Conservation (phyloP, 2,797 vertebrate species). For the Hippocampus kuda region DNA sequence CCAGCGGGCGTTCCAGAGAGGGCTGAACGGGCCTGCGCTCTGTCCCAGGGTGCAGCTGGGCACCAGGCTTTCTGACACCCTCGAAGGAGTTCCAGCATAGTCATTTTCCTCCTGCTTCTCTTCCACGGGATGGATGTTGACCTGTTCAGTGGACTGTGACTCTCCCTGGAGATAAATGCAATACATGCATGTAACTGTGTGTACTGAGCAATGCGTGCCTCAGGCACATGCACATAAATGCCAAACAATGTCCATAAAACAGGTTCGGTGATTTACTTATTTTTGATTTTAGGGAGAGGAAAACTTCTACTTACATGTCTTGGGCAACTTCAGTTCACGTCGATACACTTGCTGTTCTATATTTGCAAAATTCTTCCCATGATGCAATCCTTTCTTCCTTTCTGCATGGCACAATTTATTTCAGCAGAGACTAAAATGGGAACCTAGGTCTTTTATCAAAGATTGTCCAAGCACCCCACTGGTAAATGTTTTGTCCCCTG, state of each 20-base stretch:
- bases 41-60: slow-evolving; percentile 57
- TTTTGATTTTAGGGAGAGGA: too few relatives aligned
- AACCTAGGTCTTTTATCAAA: slow-evolving; percentile 19
- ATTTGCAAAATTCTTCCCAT: slow-evolving; percentile 19
- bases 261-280: neutral
- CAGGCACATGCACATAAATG: neutral
- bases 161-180: slow-evolving; percentile 31
- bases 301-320: slow-evolving; percentile 47
- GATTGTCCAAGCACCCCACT: neutral
- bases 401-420: slow-evolving; percentile 18
- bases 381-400: slow-evolving; percentile 26
- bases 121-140: slow-evolving; percentile 55
- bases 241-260: neutral
- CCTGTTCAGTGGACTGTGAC: slow-evolving; percentile 40
- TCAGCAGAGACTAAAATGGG: slow-evolving; percentile 24
- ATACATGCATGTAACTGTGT: neutral
- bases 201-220: neutral
- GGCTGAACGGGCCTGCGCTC: slow-evolving; percentile 45
- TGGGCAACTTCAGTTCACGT: neutral
- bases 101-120: slow-evolving; percentile 38
- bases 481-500: neutral
- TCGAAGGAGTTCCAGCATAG: slow-evolving; percentile 54
- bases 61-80: slow-evolving; percentile 64
- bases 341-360: neutral
- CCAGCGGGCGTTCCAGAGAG: slow-evolving; percentile 57